Evolutionary conservation across 2,113 vertebrate genomes (phyloP), one percentile per base, ranked within the genome.

Genomic region (Aramus guarauna): DNA sequence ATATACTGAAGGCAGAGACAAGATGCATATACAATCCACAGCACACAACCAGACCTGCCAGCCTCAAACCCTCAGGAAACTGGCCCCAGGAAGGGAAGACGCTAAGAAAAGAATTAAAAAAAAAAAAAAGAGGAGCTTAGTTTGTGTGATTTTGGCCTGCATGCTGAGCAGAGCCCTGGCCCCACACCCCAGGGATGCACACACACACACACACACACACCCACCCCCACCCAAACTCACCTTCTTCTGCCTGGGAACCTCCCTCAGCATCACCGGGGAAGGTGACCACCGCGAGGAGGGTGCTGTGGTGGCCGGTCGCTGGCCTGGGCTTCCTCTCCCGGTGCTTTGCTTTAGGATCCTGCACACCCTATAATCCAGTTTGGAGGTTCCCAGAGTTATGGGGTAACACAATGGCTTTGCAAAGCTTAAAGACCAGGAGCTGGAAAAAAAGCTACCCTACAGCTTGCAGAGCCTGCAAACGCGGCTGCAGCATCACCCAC

Each of bases 201-300:
- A 26, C 50, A 15, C 39, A 11, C 39, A 11, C 39, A 6, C 13
- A n/a, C n/a, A n/a, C n/a, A n/a, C n/a, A n/a, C n/a, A n/a, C 39
- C 39, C 39, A 9, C 11, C 39, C 11, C 4, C 9, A 19, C 17
- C 15, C 16, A 58, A 50, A 67, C 29, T 69, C 71, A 85, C 19
- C 9, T n/a, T 5, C 30, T 43, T 6, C 41, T 64, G 47, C 71
- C 58, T 6, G 53, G 22, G 39, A 72, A 71, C 2, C 5, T 19
- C 18, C 39, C 29, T 3, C 2, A 1, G 6, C 8, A 7, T 10
- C 0, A 0, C 41, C 30, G n/a, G 29, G 27, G 24, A 68, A 59
- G 45, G 41, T 26, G 10, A 16, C 15, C 6, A 3, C 5, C 0
- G 0, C 0, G 4, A 72, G 29, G 12, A 60, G 4, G 17, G 15